These are phyloP conservation scores for Xestia c-nigrum DNA, from an alignment of 2,888 invertebrate genomes.

Conservation along the genomic window DNA sequence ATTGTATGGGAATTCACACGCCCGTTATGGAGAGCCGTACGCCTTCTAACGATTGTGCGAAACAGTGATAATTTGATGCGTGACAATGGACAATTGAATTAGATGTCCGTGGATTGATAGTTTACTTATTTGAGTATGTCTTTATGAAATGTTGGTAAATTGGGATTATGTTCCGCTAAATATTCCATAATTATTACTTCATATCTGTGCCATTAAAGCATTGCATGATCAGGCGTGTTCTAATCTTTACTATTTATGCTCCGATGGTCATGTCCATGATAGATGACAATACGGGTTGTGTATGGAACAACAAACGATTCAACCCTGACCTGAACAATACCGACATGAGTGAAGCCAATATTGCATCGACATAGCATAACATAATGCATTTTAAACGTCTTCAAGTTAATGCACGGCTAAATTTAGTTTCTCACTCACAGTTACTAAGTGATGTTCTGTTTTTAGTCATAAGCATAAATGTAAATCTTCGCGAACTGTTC, in stretches of 20 bases:
- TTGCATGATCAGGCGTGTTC: constrained; percentile 16
- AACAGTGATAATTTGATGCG: constrained; percentile 52
- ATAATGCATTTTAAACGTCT: constrained; percentile 41
- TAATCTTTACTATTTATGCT: constrained; percentile 15
- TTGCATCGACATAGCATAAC: constrained; percentile 1
- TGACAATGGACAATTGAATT: constrained; percentile 62
- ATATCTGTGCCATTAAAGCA: constrained; percentile 8
- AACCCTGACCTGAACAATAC: constrained; percentile 37
- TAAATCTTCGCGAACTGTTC: constrained; percentile 40
- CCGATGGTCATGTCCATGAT: constrained; percentile 17
- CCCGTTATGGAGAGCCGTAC: constrained; percentile 32
- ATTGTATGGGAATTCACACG: constrained; percentile 51
- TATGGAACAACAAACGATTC: constrained; percentile 22
- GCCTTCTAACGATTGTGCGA: constrained; percentile 48
- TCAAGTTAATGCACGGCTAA: constrained; percentile 32
- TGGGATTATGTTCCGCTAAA: constrained; percentile 18
- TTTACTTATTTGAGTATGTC: constrained; percentile 23
- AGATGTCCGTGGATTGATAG: constrained; percentile 29
- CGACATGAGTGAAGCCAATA: constrained; percentile 25
- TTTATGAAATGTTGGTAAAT: constrained; percentile 13
- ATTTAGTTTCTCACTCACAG: constrained; percentile 34
- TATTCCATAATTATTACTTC: constrained; percentile 5
- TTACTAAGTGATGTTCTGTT: constrained; percentile 32
- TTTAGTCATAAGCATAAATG: constrained; percentile 37
- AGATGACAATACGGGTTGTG: constrained; percentile 48